Conservation (phyloP, 2,888 invertebrate genomes). For the Hyppa rectilinea region DNA sequence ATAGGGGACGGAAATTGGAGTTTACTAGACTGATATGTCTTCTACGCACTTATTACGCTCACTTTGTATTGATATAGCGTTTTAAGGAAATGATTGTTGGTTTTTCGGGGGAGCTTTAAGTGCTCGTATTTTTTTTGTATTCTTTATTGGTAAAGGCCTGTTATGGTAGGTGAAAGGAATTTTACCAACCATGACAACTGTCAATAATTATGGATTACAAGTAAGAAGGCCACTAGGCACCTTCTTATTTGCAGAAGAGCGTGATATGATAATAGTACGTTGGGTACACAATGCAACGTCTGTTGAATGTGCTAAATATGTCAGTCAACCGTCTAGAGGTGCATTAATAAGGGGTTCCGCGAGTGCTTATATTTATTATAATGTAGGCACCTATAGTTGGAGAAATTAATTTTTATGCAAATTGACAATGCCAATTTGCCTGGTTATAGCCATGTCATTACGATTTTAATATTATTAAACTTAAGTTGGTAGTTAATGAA, state of each 20-base stretch:
- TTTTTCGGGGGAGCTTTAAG: conserved; percentile 28
- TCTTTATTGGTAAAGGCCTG: conserved; percentile 15
- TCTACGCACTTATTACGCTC: conserved; percentile 55
- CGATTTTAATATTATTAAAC: not conserved
- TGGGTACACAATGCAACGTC: too few species aligned
- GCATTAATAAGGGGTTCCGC: not conserved
- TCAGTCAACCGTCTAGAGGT: not conserved
- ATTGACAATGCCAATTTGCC: too few species aligned
- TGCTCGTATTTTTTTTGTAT: conserved; percentile 14
- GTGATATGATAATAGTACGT: not conserved
- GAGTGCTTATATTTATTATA: not conserved
- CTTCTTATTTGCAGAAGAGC: not conserved
- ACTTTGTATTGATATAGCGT: conserved; percentile 55
- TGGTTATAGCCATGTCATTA: too few species aligned
- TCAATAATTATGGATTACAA: not conserved
- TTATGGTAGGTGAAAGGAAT: not conserved
- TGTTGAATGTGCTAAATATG: not conserved
- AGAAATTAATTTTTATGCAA: too few species aligned
- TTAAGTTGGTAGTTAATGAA: not conserved
- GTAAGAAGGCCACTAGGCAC: not conserved
- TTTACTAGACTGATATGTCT: conserved; percentile 72
- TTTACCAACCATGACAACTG: not conserved
- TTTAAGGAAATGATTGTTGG: conserved; percentile 35
- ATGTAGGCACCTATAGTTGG: not conserved
- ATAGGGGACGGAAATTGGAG: conserved; percentile 78